Evolutionary conservation across 2,113 vertebrate genomes (phyloP), one percentile per base, ranked within the genome.

Genomic region (Brachyhypopomus gauderio): DNA sequence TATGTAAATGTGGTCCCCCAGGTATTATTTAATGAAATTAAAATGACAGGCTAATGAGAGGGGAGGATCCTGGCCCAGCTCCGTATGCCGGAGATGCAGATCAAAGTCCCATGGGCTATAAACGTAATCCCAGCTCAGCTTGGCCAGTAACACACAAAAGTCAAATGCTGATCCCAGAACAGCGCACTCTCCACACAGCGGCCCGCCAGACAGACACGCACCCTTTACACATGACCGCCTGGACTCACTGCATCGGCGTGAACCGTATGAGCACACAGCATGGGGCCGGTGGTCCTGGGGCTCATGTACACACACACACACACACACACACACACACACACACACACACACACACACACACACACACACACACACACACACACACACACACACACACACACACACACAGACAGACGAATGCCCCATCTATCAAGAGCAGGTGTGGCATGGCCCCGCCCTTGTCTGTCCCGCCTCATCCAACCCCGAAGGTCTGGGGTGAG

Each of bases 381-480:
- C 62, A 78, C 59, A 79, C 59, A 62, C 77, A 83, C 63, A 66
- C 27, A 64, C 56, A 56, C 55, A 20, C 20, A 59, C 58, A 59
- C 60, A 63, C 60, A 78, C 45, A 67, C 58, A 85, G 25, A n/a
- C 25, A 74, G 14, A 41, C 55, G 2, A 23, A 73, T 48, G 62
- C 74, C 20, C 55, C 59, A 71, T 72, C 67, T 77, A 77, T 80
- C 63, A 60, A 60, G 77, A 72, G 30, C 72, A 59, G 75, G 80
- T 71, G 38, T 11, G 56, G 34, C 14, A 0, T 38, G 64, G 52
- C 64, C 62, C 64, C 69, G 84, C 73, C 62, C 62, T 52, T 77
- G 59, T 64, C n/a, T 16, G 63, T 41, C 78, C 67, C n/a, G 25
- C 59, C 62, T 55, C 19, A 62, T 22, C 55, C 76, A 69, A 59